Base-by-base conservation (phyloP, 2,113 vertebrate species). In the Calonectris borealis region DNA sequence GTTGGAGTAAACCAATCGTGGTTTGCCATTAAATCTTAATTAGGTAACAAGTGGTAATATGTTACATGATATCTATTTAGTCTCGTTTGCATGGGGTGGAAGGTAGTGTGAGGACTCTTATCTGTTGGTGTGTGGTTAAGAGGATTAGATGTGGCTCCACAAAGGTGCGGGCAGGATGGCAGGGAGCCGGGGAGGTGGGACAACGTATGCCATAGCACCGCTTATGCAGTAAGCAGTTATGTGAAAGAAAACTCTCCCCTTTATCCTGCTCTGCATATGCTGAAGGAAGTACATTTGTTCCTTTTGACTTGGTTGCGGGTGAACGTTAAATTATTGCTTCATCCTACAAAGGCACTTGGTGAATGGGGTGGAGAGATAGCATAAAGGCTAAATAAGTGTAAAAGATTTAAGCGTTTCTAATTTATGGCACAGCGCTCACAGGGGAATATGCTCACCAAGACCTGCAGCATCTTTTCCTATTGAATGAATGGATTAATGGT, bases 301-400 rank as follows among this genome's bases (percentile, higher is more conserved):
- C 49, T 57, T 86, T 40, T 62, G 57, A 55, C 55, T 88, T 1
- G 0, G 15, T 52, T 73, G 55, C 86, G 77, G 52, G 52, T 84
- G 61, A 79, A 80, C 14, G 40, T 57, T 84, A 42, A 94, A 77
- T 90, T 49, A 52, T 46, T 73, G 19, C 58, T 51, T 93, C 64
- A 44, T 83, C 73, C 62, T 60, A n/a, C 87, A 54, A 51, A 73
- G 71, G 60, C 91, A 8, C 13, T 72, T 14, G 65, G 46, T 62
- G 73, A 90, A 32, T 7, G 25, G 52, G 81, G 77, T 76, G 80
- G 55, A 81, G 80, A 65, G 95, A 38, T 4, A 68, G 79, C 66
- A 26, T 66, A 86, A 97, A 93, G 84, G 93, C 84, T 75, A 95
- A 96, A 44, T 58, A 95, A 85, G 84, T 95, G 91, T 94, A 90